These are phyloP conservation scores for Lontra canadensis DNA, from an alignment of 2,113 vertebrate genomes.

Conservation along the genomic window DNA sequence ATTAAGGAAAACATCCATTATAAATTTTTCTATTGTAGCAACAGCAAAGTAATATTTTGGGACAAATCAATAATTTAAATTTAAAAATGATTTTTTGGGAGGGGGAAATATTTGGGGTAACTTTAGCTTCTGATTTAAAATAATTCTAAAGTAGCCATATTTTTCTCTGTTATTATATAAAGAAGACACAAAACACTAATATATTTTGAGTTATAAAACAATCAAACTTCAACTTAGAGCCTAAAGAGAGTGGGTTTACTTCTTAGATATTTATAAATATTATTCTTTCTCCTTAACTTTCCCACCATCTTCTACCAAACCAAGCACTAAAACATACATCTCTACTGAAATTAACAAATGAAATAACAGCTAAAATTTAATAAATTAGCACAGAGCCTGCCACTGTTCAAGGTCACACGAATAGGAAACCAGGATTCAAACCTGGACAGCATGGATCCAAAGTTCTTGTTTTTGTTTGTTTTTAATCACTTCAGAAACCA, in stretches of 20 bases:
- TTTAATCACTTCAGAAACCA: not conserved
- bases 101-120: not conserved
- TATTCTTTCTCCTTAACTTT: not conserved
- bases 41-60: not conserved
- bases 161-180: constrained; percentile 23
- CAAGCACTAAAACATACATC: not conserved
- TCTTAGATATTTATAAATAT: not conserved
- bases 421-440: constrained; percentile 10
- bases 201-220: constrained; percentile 9
- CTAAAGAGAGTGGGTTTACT: not conserved
- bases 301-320: not conserved
- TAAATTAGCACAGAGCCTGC: not conserved
- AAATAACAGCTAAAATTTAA: constrained; percentile 13
- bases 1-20: not conserved
- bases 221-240: constrained; percentile 2
- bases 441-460: not conserved
- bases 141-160: not conserved
- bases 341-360: constrained; percentile 5
- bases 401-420: not conserved
- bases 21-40: not conserved
- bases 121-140: constrained; percentile 8
- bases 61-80: not conserved
- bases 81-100: not conserved
- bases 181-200: not conserved
- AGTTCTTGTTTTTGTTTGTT: not conserved